Base-by-base conservation (phyloP, 2,797 vertebrate genomes). In the Lithobates sylvaticus region DNA sequence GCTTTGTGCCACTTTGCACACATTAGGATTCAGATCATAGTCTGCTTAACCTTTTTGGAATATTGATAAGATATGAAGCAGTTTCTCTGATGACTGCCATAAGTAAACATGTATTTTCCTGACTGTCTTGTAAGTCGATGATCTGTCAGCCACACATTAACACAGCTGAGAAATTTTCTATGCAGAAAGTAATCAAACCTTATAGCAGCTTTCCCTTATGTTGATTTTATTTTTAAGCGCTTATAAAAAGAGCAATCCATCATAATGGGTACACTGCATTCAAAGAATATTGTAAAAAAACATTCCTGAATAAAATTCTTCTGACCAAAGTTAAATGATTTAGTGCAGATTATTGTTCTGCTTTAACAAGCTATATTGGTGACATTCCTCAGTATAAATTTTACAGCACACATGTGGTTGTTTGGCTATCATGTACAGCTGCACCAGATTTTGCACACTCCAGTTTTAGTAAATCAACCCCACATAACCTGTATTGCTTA, bases 41-140 rank as follows among this genome's bases (percentile, higher is more conserved):
- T 71, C 70, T 81, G 78, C 65, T 81, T 36, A 81, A 71, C 67
- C 78, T 81, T 34, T 58, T 27, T 71, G 36, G 39, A 81, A 81
- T 81, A 81, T 54, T 81, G 78, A 71, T 81, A 47, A 71, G 78
- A 39, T 69, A 81, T 71, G 78, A 71, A 29, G 50, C 68, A 34
- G 78, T 32, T 70, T 80, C 44, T 34, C 54, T 34, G n/a, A 71
- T 69, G 23, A 32, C 70, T 70, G 67, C 70, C 78, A 44, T 71
- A 50, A 18, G 68, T 29, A 58, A 71, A 81, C 68, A 71, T 39
- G 71, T n/a, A 71, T 71, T 58, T 23, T 70, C 10, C 42, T 70
- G 42, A 44, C 61, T 69, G 42, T 69, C 77, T 47, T 68, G 54
- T 78, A 78, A 68, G 32, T 36, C 61, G 10, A 47, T 68, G 64